Evolutionary conservation across 2,113 vertebrate genomes (phyloP).

Genomic region (Callopanchax toddi): DNA sequence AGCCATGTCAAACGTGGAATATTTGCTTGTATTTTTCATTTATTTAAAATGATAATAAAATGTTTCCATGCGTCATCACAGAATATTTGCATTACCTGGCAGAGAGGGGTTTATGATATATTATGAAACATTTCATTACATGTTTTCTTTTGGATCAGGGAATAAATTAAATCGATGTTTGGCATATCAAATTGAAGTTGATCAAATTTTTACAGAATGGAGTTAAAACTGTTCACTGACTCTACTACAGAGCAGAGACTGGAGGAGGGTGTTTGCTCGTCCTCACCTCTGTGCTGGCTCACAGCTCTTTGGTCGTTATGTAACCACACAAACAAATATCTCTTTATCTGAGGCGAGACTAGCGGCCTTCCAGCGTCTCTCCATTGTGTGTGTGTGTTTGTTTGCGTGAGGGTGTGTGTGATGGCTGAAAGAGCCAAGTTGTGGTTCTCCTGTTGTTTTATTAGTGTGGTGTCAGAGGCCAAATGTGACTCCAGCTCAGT

Average conservation of each 20-base stretch:
- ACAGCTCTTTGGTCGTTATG: slow-evolving; percentile 54
- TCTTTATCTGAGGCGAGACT: slow-evolving; percentile 55
- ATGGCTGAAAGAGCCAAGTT: slow-evolving; percentile 3
- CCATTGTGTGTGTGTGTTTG: slow-evolving; percentile 2
- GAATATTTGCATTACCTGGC: not conserved
- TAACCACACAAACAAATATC: slow-evolving; percentile 62
- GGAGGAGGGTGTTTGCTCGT: slow-evolving; percentile 36
- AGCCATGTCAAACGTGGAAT: not conserved
- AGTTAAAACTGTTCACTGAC: not conserved
- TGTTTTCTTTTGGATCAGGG: not conserved
- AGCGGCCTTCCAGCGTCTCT: slow-evolving; percentile 17
- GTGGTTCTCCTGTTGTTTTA: not conserved
- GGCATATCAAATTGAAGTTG: not conserved
- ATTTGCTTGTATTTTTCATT: not conserved
- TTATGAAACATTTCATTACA: no score
- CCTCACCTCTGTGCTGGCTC: slow-evolving; percentile 61
- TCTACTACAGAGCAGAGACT: slow-evolving; percentile 1
- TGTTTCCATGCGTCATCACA: not conserved
- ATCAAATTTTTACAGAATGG: not conserved
- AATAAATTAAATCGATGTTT: not conserved
- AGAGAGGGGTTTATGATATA: no score
- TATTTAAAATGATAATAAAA: not conserved
- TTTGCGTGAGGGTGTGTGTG: not conserved
- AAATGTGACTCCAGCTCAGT: slow-evolving; percentile 13
- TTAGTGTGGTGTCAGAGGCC: slow-evolving; percentile 24